Evolutionary conservation across 2,888 invertebrate genomes (phyloP).

Genomic region (Clanis bilineata): DNA sequence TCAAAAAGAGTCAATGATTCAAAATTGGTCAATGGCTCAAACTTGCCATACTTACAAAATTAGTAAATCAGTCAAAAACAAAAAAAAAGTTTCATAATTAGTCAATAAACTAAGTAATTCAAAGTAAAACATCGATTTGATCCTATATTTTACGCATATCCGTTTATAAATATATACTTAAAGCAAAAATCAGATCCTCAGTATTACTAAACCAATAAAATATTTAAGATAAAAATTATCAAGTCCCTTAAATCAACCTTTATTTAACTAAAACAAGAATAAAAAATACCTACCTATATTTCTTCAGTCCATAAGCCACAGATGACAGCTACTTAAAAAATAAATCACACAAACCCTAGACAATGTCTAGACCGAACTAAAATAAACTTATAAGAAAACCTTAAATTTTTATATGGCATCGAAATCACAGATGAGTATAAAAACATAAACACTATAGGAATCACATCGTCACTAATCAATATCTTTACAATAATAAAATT

Average conservation of each 20-base stretch:
- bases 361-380: conserved; percentile 29
- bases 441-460: conserved; percentile 66
- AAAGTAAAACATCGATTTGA: too few relatives aligned
- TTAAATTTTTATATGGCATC: conserved; percentile 68
- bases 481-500: conserved; percentile 42
- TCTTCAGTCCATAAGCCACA: background rate
- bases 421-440: conserved; percentile 70
- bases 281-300: background rate
- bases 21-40: too few relatives aligned
- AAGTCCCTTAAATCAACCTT: background rate
- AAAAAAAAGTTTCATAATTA: too few relatives aligned
- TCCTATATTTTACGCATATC: too few relatives aligned
- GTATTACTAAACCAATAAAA: too few relatives aligned
- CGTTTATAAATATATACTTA: too few relatives aligned
- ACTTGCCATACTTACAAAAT: too few relatives aligned
- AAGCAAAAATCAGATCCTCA: too few relatives aligned
- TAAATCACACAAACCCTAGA: background rate
- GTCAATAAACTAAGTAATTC: too few relatives aligned
- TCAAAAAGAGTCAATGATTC: too few relatives aligned
- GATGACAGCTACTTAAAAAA: background rate
- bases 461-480: conserved; percentile 61
- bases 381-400: conserved; percentile 55
- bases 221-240: too few relatives aligned
- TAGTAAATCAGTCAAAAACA: too few relatives aligned
- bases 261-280: background rate